phyloP scores from a whole-genome alignment of 1,140 invertebrate species.

The Hylaeus anthracinus region DNA sequence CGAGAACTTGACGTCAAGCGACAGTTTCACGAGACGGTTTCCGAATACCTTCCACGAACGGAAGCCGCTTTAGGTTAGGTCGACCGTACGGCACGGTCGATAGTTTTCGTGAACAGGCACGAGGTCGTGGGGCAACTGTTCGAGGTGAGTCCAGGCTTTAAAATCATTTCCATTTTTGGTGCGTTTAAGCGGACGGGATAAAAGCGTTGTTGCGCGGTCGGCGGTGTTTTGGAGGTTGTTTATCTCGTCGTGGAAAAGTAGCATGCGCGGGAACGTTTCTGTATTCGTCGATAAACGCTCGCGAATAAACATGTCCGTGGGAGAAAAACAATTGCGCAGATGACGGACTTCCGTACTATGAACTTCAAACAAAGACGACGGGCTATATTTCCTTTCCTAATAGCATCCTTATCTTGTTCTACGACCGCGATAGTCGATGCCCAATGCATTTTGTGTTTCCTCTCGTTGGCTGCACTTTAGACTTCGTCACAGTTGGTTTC shows the following conservation, averaged over 20 bases:
- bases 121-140: slow-evolving; percentile 32
- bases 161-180: slow-evolving; percentile 59
- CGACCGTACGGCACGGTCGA: not conserved
- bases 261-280: not conserved
- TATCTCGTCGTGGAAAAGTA: not conserved
- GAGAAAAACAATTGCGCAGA: not conserved
- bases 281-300: not conserved
- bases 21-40: slow-evolving; percentile 26
- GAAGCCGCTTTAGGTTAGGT: not conserved
- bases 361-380: not conserved
- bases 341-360: too few species aligned
- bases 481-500: slow-evolving; percentile 37
- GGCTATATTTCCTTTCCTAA: slow-evolving; percentile 27
- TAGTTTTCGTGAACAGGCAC: slow-evolving; percentile 37
- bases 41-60: not conserved
- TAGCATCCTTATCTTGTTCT: slow-evolving; percentile 46
- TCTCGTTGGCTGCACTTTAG: slow-evolving; percentile 49
- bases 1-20: slow-evolving; percentile 36
- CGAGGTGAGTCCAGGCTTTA: slow-evolving; percentile 60
- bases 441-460: slow-evolving; percentile 46
- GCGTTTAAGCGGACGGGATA: not conserved
- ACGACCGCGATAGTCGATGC: slow-evolving; percentile 16
- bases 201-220: not conserved
- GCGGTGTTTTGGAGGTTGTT: not conserved
- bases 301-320: not conserved